Evolutionary conservation across 2,888 invertebrate species (phyloP), one percentile per base, ranked within the genome.

Genomic region (Chrysina gloriosa): DNA sequence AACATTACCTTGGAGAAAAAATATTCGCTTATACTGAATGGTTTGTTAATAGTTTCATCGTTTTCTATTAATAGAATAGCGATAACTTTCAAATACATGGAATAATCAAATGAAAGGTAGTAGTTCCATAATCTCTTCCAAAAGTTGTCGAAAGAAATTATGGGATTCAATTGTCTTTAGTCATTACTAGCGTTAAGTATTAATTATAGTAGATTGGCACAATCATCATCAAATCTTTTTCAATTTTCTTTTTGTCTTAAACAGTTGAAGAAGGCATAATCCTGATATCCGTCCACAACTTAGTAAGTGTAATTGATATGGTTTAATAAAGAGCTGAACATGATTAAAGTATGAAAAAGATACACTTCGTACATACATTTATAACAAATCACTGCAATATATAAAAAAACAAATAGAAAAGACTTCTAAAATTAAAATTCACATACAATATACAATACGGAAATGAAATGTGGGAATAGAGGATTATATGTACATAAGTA

Each of bases 131-230:
- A 52, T 52, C 31, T 27, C 23, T 31, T 31, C 19, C 31, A n/a
- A 31, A 7, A 2, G n/a, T 16, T 31, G n/a, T 29, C 16, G 31
- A n/a, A 21, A 21, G 9, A 19, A 52, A 31, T 31, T 31, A 31
- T 19, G 16, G 52, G 34, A 52, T 31, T 14, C n/a, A 11, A n/a
- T 9, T 31, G 31, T 11, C 6, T 52, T 1, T 31, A 34, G 31
- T 52, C 31, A 19, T 16, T 31, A 50, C 27, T 27, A 31, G 34
- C 16, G 14, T 14, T 63, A 63, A 36, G 48, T 23, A 58, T 42
- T 58, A 58, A 61, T 45, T 27, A 61, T 42, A 39, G 31, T 65
- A 50, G 65, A 65, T 65, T 65, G 65, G 65, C 65, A 65, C 65
- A 65, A 31, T 52, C 65, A 14, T 23, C 25, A 36, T 39, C 48